Evolutionary conservation across 1,140 invertebrate species (phyloP).

Genomic region (Drosophila quadrilineata): DNA sequence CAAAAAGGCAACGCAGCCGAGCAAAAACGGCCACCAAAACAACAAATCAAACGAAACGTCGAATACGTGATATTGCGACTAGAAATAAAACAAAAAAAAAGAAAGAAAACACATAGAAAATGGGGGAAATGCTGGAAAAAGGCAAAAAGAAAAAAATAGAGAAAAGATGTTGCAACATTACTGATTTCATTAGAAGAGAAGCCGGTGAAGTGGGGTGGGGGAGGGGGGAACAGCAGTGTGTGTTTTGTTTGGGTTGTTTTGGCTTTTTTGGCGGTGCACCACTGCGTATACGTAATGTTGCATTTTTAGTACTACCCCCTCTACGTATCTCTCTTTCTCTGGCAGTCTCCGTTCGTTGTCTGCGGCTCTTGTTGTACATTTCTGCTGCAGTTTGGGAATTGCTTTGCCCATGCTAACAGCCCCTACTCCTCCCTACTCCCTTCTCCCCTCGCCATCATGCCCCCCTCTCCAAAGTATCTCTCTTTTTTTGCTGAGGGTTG

Average conservation of each 20-base stretch:
- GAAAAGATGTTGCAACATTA: slow-evolving; percentile 44
- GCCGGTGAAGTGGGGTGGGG: not conserved
- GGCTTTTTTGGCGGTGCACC: slow-evolving; percentile 61
- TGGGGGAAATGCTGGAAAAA: not conserved
- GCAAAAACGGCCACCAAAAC: slow-evolving; percentile 20
- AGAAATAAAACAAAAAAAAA: not conserved
- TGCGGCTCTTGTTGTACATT: slow-evolving; percentile 76
- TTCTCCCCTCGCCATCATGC: not conserved
- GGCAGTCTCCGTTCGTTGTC: slow-evolving; percentile 32
- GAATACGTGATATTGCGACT: slow-evolving; percentile 37
- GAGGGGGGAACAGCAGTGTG: not conserved
- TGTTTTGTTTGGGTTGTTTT: slow-evolving; percentile 22
- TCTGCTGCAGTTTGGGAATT: slow-evolving; percentile 81
- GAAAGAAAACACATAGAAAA: not conserved
- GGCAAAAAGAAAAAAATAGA: slow-evolving; percentile 1
- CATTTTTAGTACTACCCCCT: slow-evolving; percentile 66
- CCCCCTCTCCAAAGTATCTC: not conserved
- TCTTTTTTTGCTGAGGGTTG: slow-evolving; percentile 48
- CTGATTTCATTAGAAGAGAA: slow-evolving; percentile 72
- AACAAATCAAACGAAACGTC: slow-evolving; percentile 39
- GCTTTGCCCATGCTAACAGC: slow-evolving; percentile 51
- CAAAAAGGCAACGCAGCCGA: slow-evolving; percentile 22
- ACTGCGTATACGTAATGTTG: slow-evolving; percentile 81
- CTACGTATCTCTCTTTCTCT: slow-evolving; percentile 46
- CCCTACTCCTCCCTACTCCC: not conserved